Percentiles rank a stretch among this genome's conserved stretches.
Evolutionary conservation across 2,888 invertebrate genomes (phyloP).

Genomic region (Sesia apiformis): DNA sequence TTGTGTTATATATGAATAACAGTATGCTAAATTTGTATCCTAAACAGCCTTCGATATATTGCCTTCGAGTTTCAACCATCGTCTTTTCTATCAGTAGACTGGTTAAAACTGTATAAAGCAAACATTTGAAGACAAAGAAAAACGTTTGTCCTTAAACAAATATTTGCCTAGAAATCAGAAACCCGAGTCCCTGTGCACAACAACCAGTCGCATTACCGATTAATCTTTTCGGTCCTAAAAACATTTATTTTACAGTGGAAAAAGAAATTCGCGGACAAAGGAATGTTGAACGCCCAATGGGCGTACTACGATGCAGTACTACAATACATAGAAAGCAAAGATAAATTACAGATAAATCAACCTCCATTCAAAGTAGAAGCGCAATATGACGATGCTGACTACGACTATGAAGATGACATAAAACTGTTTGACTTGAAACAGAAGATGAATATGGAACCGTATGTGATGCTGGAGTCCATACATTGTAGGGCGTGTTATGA

Average conservation of each 20-base stretch:
- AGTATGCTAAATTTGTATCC: no score
- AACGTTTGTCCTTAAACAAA: no score
- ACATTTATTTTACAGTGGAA: conserved; percentile 47
- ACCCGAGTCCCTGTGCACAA: no score
- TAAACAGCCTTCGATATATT: no score
- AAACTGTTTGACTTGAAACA: conserved; percentile 55
- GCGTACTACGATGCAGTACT: conserved; percentile 53
- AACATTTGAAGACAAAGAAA: no score
- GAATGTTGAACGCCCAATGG: conserved; percentile 58
- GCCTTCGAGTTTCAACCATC: no score
- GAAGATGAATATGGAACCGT: conserved; percentile 31
- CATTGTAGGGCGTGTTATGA: conserved; percentile 47
- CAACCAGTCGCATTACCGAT: no score
- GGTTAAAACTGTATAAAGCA: no score
- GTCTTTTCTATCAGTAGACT: no score
- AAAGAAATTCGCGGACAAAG: conserved; percentile 56
- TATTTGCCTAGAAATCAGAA: no score
- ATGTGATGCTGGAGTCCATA: conserved; percentile 24
- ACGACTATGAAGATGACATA: conserved; percentile 56
- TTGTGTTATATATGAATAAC: no score
- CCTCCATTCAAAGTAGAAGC: background rate
- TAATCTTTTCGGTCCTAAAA: background rate
- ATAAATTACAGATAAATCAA: conserved; percentile 17
- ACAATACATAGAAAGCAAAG: conserved; percentile 30
- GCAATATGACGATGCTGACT: conserved; percentile 20